These are phyloP conservation scores for Tadarida brasiliensis DNA, from an alignment of 2,797 vertebrate genomes.

Conservation along the genomic window DNA sequence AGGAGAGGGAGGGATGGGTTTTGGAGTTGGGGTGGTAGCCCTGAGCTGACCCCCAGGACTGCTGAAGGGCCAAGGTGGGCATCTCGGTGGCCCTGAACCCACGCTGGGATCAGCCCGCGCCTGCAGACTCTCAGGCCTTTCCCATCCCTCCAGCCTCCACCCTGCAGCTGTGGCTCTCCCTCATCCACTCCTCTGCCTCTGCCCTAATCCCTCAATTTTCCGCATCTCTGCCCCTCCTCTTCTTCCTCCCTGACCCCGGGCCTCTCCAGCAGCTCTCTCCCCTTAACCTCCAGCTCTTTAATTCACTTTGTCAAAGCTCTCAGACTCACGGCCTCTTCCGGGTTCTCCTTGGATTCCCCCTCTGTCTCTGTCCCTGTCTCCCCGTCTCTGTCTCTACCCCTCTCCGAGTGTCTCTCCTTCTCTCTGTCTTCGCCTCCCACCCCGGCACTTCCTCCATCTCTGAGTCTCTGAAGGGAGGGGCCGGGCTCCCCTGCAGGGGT, in stretches of 20 bases:
- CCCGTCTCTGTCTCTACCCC: neutral
- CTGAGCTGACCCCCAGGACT: neutral
- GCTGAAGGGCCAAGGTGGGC: neutral
- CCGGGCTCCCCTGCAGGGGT: neutral
- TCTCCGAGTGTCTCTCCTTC: neutral
- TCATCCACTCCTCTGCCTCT: neutral
- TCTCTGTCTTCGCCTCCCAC: neutral
- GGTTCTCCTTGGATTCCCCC: neutral
- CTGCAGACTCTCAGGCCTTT: neutral
- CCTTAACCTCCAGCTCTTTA: conserved; percentile 27
- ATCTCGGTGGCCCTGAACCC: neutral
- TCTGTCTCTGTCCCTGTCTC: neutral
- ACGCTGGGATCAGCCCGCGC: neutral
- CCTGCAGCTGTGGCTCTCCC: neutral
- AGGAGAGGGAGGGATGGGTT: neutral
- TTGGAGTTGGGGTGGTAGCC: neutral
- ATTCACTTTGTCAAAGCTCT: conserved; percentile 17
- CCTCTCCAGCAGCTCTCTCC: neutral
- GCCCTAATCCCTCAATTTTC: conserved; percentile 83
- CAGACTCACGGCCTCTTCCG: neutral
- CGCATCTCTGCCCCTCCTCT: conserved; percentile 74
- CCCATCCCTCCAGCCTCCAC: fast-evolving
- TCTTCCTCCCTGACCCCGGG: neutral
- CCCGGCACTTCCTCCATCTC: neutral
- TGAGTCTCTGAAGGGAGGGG: neutral